Evolutionary conservation across 2,797 vertebrate genomes (phyloP).

Genomic region (Menidia menidia): DNA sequence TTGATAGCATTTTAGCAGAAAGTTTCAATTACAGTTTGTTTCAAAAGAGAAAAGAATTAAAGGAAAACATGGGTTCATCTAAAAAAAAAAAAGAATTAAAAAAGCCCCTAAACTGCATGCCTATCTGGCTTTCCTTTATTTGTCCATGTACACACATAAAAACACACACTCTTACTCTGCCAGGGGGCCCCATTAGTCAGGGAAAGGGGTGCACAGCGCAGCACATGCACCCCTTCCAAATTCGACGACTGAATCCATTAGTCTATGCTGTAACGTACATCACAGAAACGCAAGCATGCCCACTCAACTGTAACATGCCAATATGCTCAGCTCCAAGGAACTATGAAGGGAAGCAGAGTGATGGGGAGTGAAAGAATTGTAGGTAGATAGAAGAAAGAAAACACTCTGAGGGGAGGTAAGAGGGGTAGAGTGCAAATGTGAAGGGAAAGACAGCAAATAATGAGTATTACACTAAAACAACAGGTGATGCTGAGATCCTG

Average conservation of each 20-base stretch:
- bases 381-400: constrained; percentile 11
- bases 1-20: constrained; percentile 20
- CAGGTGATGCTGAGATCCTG: constrained; percentile 52
- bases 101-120: constrained; percentile 34
- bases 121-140: constrained; percentile 22
- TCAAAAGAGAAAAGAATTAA: constrained; percentile 18
- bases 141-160: constrained; percentile 27
- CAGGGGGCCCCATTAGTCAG: constrained; percentile 86
- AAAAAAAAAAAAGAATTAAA: constrained; percentile 7
- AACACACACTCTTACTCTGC: constrained; percentile 55
- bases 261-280: constrained; percentile 83
- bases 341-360: constrained; percentile 45
- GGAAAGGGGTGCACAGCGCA: constrained; percentile 76
- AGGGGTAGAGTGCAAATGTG: constrained; percentile 13
- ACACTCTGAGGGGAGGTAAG: constrained; percentile 10
- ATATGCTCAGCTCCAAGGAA: constrained; percentile 82
- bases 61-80: constrained; percentile 27
- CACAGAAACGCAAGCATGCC: constrained; percentile 78
- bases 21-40: not conserved
- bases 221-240: constrained; percentile 76
- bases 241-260: constrained; percentile 87
- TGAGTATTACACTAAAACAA: constrained; percentile 17
- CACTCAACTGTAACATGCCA: constrained; percentile 86
- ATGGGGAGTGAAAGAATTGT: constrained; percentile 27
- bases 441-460: constrained; percentile 22